Evolutionary conservation across 1,140 invertebrate species (phyloP).

Genomic region (Hylaeus volcanicus): DNA sequence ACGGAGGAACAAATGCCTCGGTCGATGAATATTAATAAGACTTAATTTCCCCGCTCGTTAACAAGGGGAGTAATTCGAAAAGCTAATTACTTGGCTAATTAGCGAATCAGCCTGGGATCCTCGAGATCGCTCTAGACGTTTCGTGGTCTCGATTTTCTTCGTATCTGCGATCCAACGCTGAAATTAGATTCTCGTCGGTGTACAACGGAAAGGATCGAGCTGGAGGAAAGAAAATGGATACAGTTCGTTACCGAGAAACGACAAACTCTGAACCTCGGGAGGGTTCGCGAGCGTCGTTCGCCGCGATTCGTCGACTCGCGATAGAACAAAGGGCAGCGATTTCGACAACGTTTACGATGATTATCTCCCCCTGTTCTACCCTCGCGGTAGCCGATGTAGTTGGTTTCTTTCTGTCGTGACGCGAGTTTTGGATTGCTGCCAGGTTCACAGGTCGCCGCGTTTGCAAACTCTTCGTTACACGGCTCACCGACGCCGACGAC

Average conservation of each 20-base stretch:
- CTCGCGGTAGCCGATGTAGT: not conserved
- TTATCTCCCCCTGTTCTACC: not conserved
- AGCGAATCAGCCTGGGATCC: too few relatives aligned
- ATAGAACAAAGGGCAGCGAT: not conserved
- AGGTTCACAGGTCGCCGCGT: constrained; percentile 26
- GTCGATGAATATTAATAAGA: too few relatives aligned
- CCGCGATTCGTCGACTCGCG: not conserved
- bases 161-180: too few relatives aligned
- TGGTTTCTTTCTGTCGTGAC: constrained; percentile 17
- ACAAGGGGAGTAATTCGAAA: too few relatives aligned
- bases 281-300: not conserved
- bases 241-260: too few relatives aligned
- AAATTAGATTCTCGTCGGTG: not conserved
- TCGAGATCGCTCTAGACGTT: too few relatives aligned
- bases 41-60: too few relatives aligned
- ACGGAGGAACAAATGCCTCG: too few relatives aligned
- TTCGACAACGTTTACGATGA: constrained; percentile 29
- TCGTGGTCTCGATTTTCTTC: too few relatives aligned
- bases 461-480: not conserved
- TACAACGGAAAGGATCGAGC: not conserved
- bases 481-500: not conserved
- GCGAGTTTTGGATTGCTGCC: constrained; percentile 28
- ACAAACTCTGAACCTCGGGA: too few relatives aligned
- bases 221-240: too few relatives aligned
- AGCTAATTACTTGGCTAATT: too few relatives aligned